Base-by-base conservation (phyloP, 2,797 vertebrate species). In the Eospalax fontanierii region DNA sequence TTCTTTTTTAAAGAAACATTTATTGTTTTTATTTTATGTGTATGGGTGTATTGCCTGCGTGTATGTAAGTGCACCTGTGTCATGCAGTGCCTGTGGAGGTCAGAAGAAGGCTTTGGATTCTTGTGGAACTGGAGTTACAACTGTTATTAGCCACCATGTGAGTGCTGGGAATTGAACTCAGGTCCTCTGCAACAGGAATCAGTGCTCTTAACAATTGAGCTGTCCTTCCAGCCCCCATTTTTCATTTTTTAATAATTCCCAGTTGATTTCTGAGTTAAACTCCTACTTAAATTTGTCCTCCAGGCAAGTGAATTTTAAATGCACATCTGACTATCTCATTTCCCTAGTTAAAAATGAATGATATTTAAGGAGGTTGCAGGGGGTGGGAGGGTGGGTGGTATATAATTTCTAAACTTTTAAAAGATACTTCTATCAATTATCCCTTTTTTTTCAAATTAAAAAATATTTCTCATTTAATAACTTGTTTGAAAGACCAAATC, bases 261-360 rank as follows among this genome's bases (percentile, higher is more conserved):
- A 76, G 73, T 19, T 80, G 61, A 68, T 87, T 92, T 86, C 11
- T 85, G 83, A 61, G 57, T 38, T 86, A 71, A 75, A 40, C 19
- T 59, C 40, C 35, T 50, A 57, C 35, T 75, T 65, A 65, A 40
- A 40, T 88, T 80, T 85, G 79, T 92, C 19, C 35, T 85, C 14
- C 35, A 79, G n/a, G 68, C 66, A 18, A n/a, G 19, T 38, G 2
- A 71, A 82, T 81, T 94, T 88, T 86, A 89, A 94, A 50, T 94
- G 46, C 78, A 86, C 7, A 33, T 43, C 65, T 89, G 43, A 84
- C 78, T 26, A 21, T 19, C 8, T 92, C 70, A 76, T 54, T 68
- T 88, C 90, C 28, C 40, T 95, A 18, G 76, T 81, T 94, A 71
- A 65, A 75, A 87, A 61, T 73, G 19, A 38, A n/a, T n/a, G n/a